phyloP scores from a whole-genome alignment of 1,140 invertebrate species.

The Drusus annulatus region DNA sequence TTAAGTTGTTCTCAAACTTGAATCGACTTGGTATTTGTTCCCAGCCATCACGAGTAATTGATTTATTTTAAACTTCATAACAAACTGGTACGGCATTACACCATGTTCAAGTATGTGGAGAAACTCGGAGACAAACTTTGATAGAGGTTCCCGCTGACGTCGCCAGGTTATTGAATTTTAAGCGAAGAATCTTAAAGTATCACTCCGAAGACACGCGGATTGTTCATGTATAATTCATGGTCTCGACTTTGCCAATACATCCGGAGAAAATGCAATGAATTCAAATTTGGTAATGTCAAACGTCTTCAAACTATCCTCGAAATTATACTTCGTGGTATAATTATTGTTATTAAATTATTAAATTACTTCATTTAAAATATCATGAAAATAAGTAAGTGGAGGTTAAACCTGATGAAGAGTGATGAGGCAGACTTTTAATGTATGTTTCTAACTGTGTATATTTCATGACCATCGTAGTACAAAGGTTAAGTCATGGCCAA shows the following conservation, averaged over 20 bases:
- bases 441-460: too few relatives aligned
- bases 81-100: constrained; percentile 32
- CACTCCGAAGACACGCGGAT: not conserved
- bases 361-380: too few relatives aligned
- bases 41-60: constrained; percentile 51
- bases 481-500: too few relatives aligned
- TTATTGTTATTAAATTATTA: too few relatives aligned
- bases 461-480: too few relatives aligned
- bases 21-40: not conserved
- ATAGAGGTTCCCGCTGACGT: constrained; percentile 32
- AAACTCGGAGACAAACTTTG: constrained; percentile 35
- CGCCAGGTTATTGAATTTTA: constrained; percentile 53
- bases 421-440: too few relatives aligned
- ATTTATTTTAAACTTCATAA: constrained; percentile 46
- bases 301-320: too few relatives aligned
- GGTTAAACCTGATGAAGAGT: too few relatives aligned
- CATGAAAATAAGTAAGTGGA: too few relatives aligned
- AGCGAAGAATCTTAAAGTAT: constrained; percentile 41
- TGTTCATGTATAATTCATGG: constrained; percentile 8
- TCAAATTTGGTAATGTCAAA: not conserved
- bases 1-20: not conserved
- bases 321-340: too few relatives aligned
- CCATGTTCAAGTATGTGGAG: not conserved
- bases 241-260: not conserved
- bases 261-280: not conserved